These are phyloP conservation scores for Chelmon rostratus DNA, from an alignment of 2,797 vertebrate species.

Conservation along the genomic window DNA sequence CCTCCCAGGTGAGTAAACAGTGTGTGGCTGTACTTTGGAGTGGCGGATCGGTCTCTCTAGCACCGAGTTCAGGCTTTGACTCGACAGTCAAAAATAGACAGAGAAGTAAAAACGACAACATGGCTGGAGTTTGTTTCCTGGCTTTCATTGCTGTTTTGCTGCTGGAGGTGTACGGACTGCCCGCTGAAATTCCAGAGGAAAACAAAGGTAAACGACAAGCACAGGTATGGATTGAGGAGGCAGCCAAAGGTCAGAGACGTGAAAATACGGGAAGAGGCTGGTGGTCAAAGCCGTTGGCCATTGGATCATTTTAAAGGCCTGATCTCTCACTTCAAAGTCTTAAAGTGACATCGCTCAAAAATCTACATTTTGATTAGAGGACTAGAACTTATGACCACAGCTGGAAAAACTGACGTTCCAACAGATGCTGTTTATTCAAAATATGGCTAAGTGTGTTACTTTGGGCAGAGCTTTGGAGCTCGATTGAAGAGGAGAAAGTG, in stretches of 20 bases:
- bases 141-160: slow-evolving; percentile 60
- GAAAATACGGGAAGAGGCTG: not conserved
- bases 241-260: not conserved
- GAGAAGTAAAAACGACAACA: slow-evolving; percentile 53
- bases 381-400: not conserved
- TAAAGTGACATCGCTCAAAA: not conserved
- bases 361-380: not conserved
- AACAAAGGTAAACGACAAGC: slow-evolving; percentile 60
- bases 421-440: not conserved
- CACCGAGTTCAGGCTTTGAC: slow-evolving; percentile 20
- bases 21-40: slow-evolving; percentile 84
- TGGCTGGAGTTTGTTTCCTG: slow-evolving; percentile 71
- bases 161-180: slow-evolving; percentile 51
- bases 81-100: slow-evolving; percentile 31
- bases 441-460: not conserved
- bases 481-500: not conserved
- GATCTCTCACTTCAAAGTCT: not conserved
- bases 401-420: not conserved
- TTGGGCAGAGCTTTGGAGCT: not conserved
- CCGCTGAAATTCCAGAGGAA: slow-evolving; percentile 32
- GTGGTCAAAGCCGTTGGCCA: not conserved
- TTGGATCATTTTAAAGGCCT: not conserved
- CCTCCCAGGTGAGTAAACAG: slow-evolving; percentile 78
- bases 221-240: not conserved
- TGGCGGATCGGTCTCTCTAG: slow-evolving; percentile 28